Evolutionary conservation across 2,113 vertebrate genomes (phyloP), one percentile per base, ranked within the genome.

Genomic region (Pangasianodon hypophthalmus): DNA sequence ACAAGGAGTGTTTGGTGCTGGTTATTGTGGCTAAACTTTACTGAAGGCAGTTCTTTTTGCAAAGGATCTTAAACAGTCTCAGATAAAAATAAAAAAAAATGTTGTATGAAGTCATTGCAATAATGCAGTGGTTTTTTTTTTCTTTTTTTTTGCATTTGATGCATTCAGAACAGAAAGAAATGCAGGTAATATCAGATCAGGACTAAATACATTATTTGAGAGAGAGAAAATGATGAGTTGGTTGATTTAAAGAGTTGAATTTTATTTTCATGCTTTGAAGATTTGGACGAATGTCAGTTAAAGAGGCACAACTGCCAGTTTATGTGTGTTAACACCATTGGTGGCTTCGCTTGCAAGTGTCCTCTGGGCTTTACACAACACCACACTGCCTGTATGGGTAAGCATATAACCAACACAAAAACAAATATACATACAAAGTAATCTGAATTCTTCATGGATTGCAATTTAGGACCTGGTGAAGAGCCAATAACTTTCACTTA

Each of bases 291-390:
- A 94, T 97, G 97, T 94, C 96, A 97, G 73, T 96, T 95, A 81
- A 97, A 97, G 84, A 96, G 96, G 58, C 96, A 97, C 91, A 97
- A 97, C 10, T 97, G 97, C 92, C 97, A 97, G 88, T 97, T 97
- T 92, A 95, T 97, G 75, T 97, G 97, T 88, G 94, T 95, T 91
- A 97, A 97, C 92, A 97, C 96, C 5, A 93, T 98, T 26, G 97
- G 97, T 46, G 96, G 97, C 2, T 97, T 97, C 87, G 97, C 96
- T 19, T 97, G 97, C 94, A 97, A 96, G 94, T 97, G 97, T 64
- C 97, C 97, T 21, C 94, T 96, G 37, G 97, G 97, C 56, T 97
- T 97, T 93, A 96, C 95, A 0, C 97, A 97, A 58, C 97, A 97
- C 92, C 97, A 97, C 91, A 96, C 96, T 6, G 96, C 96, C 73